Conservation (phyloP, 2,113 vertebrate species). For the Passer domesticus region DNA sequence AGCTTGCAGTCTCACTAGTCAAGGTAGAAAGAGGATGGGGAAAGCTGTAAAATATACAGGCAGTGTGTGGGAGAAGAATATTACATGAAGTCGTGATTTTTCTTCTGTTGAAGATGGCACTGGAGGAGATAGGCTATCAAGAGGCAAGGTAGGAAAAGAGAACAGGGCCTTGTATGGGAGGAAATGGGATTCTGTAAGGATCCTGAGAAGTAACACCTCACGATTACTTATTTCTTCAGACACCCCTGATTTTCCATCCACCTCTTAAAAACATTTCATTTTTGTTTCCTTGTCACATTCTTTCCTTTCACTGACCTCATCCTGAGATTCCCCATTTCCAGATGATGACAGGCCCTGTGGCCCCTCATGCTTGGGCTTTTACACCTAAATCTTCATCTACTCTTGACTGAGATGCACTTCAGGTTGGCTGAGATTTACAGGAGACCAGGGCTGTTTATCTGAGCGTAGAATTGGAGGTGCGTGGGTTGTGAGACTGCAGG, state of each 20-base stretch:
- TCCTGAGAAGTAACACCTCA: not conserved
- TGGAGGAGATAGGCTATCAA: slow-evolving; percentile 1
- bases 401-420: not conserved
- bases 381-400: not conserved
- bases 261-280: not conserved
- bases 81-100: slow-evolving; percentile 35
- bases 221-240: not conserved
- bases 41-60: slow-evolving; percentile 13
- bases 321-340: not conserved
- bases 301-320: not conserved
- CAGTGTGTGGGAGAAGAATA: slow-evolving; percentile 35
- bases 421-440: not conserved
- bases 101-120: not conserved
- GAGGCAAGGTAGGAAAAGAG: not conserved
- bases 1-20: not conserved
- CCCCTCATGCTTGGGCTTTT: not conserved
- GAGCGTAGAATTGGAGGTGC: not conserved
- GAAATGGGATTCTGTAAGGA: not conserved
- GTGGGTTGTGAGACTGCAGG: slow-evolving; percentile 33
- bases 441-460: not conserved
- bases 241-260: not conserved
- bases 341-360: not conserved
- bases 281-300: not conserved
- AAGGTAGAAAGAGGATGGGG: slow-evolving; percentile 15
- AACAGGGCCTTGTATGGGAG: not conserved